Evolutionary conservation across 2,888 invertebrate genomes (phyloP).

Genomic region (Lydus trimaculatus): DNA sequence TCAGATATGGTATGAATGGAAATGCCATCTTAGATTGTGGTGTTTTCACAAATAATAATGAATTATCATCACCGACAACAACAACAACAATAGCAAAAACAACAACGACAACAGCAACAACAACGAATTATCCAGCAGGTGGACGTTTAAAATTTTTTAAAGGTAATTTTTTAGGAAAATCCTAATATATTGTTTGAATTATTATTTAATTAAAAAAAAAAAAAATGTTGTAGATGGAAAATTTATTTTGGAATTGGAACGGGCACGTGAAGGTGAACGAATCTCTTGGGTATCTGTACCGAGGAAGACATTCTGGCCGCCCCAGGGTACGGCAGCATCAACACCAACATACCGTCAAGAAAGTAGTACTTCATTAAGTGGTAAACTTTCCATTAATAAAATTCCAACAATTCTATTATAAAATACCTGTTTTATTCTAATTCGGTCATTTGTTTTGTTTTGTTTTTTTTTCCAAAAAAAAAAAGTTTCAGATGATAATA

Average conservation of each 20-base stretch:
- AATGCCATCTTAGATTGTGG: conserved; percentile 59
- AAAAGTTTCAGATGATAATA: conserved; percentile 86
- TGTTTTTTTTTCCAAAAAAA: conserved; percentile 5
- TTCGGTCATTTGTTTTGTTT: no score
- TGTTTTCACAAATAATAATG: conserved; percentile 64
- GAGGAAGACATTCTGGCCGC: conserved; percentile 87
- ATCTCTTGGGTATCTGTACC: conserved; percentile 90
- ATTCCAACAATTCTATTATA: background rate
- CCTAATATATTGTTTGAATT: no score
- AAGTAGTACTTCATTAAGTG: conserved; percentile 83
- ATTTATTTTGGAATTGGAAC: conserved; percentile 84
- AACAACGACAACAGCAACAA: background rate
- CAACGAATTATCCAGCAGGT: conserved; percentile 64
- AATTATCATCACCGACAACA: conserved; percentile 45
- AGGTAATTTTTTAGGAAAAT: no score
- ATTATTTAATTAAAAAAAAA: no score
- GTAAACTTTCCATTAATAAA: conserved; percentile 59
- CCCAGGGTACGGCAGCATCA: conserved; percentile 72
- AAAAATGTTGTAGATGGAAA: conserved; percentile 76
- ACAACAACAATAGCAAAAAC: conserved; percentile 40
- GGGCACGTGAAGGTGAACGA: conserved; percentile 79
- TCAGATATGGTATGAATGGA: conserved; percentile 75
- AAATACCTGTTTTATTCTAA: background rate
- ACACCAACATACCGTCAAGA: conserved; percentile 69
- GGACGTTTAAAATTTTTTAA: conserved; percentile 83